Evolutionary conservation across 1,140 invertebrate species (phyloP), one percentile per base, ranked within the genome.

Genomic region (Ceratosolen fusciceps): DNA sequence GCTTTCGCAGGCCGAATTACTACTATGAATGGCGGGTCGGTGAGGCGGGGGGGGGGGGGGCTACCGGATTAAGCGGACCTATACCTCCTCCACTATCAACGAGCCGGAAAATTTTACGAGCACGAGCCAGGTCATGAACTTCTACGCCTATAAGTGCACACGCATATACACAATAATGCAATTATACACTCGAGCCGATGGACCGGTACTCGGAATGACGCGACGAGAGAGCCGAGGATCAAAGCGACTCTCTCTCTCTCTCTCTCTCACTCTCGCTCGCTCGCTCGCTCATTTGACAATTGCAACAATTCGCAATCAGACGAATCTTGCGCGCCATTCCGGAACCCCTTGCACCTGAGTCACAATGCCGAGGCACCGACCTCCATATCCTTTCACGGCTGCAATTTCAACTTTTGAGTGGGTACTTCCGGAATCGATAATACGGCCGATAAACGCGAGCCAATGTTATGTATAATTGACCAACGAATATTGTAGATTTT

Each of bases 61-160:
- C n/a, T n/a, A n/a, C n/a, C n/a, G n/a, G n/a, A 54, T 72, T 54
- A 72, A 19, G 24, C 52, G 19, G 21, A 9, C 47, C 16, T 52
- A 5, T n/a, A 19, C 26, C 52, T 60, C 29, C 31, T 34, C 31
- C 60, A 1, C 60, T 21, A 4, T 2, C 31, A 65, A 0, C 31
- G 19, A 16, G 1, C 24, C 7, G 49, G 74, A 67, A 77, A 77
- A 68, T 77, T 77, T 77, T 77, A 77, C 49, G 49, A 77, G 37
- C 26, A 39, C n/a, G 39, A 0, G 26, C 8, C 3, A 16, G 12
- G 2, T 54, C 19, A 26, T 37, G 14, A 10, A 16, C n/a, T 19
- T 67, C 19, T 26, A 31, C 8, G 54, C 21, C 16, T n/a, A 74
- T 31, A 54, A n/a, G 37, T 43, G 39, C 24, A 43, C 8, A n/a